Evolutionary conservation across 2,888 invertebrate genomes (phyloP).

Genomic region (Altica lythri): DNA sequence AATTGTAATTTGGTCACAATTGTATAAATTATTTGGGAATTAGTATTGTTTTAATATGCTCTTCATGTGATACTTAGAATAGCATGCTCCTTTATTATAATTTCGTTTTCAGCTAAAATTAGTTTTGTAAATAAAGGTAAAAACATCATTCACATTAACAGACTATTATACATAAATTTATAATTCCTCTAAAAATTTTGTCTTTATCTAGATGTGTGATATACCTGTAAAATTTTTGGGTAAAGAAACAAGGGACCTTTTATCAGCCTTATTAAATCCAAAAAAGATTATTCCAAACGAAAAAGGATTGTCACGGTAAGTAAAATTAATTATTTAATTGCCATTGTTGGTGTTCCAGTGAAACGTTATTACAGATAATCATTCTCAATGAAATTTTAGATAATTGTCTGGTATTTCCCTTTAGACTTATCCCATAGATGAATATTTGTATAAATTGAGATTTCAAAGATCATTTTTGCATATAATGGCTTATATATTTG

Average conservation of each 20-base stretch:
- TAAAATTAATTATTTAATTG: neutral
- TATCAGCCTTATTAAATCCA: slow-evolving; percentile 69
- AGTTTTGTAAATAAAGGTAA: slow-evolving; percentile 6
- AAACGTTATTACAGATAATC: too few relatives aligned
- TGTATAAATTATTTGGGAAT: slow-evolving; percentile 1
- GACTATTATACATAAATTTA: slow-evolving; percentile 1
- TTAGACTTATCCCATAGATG: too few relatives aligned
- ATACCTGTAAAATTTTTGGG: slow-evolving; percentile 43
- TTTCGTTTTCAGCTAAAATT: neutral
- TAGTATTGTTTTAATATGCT: slow-evolving; percentile 2
- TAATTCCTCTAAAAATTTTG: neutral
- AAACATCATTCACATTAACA: neutral
- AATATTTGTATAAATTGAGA: too few relatives aligned
- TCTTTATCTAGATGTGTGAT: slow-evolving; percentile 19
- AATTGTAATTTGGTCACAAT: neutral
- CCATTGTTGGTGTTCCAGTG: too few relatives aligned
- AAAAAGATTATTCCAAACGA: slow-evolving; percentile 68
- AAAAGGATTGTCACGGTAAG: slow-evolving; percentile 57
- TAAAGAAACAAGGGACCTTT: slow-evolving; percentile 57
- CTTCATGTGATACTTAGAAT: slow-evolving; percentile 6
- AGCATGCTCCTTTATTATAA: slow-evolving; percentile 2
- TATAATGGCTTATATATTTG: too few relatives aligned
- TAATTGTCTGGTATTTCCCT: too few relatives aligned
- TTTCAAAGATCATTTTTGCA: too few relatives aligned
- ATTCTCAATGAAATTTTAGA: too few relatives aligned